Evolutionary conservation across 2,797 vertebrate genomes (phyloP).

Genomic region (Arrhamphus sclerolepis): DNA sequence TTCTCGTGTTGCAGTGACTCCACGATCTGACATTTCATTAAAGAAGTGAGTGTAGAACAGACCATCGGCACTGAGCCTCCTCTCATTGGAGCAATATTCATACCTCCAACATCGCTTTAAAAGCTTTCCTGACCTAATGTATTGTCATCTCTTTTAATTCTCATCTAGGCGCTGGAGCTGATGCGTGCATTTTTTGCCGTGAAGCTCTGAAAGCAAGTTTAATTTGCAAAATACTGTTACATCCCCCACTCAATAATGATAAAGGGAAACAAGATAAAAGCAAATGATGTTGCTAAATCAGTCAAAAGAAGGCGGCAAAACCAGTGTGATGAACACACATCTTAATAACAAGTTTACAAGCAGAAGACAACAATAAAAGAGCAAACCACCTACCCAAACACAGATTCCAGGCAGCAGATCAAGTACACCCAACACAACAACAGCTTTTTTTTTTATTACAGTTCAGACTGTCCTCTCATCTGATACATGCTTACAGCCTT

Average conservation of each 20-base stretch:
- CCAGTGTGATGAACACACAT: too few species aligned
- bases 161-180: background rate
- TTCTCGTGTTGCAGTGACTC: slow-evolving; percentile 31
- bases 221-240: slow-evolving; percentile 6
- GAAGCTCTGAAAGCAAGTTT: background rate
- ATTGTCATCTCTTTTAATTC: slow-evolving; percentile 1
- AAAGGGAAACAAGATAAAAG: slow-evolving; percentile 3
- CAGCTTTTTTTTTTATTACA: too few species aligned
- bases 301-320: too few species aligned
- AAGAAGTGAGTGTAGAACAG: background rate
- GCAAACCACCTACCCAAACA: too few species aligned
- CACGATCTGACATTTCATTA: slow-evolving; percentile 27
- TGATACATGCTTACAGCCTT: too few species aligned
- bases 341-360: too few species aligned
- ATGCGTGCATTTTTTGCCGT: background rate
- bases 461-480: too few species aligned
- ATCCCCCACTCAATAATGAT: background rate
- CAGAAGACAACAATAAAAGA: too few species aligned
- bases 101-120: slow-evolving; percentile 17
- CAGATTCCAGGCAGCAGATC: too few species aligned
- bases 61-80: slow-evolving; percentile 8
- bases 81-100: slow-evolving; percentile 10
- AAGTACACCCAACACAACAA: too few species aligned
- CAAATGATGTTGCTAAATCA: background rate
- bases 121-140: slow-evolving; percentile 29